Percentiles rank a stretch among this genome's conserved stretches.
Evolutionary conservation across 2,888 invertebrate genomes (phyloP).

Genomic region (Lagria hirta): DNA sequence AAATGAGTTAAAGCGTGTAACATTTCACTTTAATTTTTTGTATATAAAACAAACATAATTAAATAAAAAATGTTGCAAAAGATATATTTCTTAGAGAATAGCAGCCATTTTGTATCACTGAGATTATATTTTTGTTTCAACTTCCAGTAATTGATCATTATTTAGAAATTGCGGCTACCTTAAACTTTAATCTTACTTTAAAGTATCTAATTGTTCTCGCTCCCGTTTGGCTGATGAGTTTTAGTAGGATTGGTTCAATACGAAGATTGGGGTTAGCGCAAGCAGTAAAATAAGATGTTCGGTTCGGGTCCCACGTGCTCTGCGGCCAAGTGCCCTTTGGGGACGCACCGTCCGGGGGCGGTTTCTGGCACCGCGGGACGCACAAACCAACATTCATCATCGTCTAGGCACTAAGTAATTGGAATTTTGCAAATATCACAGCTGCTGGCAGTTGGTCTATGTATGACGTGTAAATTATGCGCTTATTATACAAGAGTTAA

Average conservation of each 20-base stretch:
- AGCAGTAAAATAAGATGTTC: slow-evolving; percentile 44
- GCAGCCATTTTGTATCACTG: too few relatives aligned
- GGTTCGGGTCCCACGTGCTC: slow-evolving; percentile 40
- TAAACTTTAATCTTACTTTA: too few relatives aligned
- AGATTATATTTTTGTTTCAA: too few relatives aligned
- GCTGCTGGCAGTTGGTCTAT: slow-evolving; percentile 28
- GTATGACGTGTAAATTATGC: slow-evolving; percentile 31
- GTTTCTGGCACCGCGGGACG: slow-evolving; percentile 30
- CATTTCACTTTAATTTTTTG: too few relatives aligned
- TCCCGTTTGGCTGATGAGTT: background rate
- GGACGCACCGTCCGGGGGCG: slow-evolving; percentile 20
- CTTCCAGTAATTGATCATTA: too few relatives aligned
- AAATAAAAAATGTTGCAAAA: too few relatives aligned
- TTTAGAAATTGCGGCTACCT: too few relatives aligned
- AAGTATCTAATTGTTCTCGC: slow-evolving; percentile 2
- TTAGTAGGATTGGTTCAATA: slow-evolving; percentile 6
- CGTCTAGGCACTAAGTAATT: slow-evolving; percentile 29
- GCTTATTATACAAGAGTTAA: slow-evolving; percentile 28
- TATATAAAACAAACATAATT: too few relatives aligned
- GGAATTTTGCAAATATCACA: slow-evolving; percentile 34
- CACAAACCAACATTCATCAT: slow-evolving; percentile 30
- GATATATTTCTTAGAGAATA: too few relatives aligned
- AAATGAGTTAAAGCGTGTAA: too few relatives aligned
- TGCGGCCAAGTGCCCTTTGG: slow-evolving; percentile 29
- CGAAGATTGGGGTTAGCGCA: slow-evolving; percentile 36